Percentiles rank a stretch among this genome's conserved stretches.
phyloP scores from a whole-genome alignment of 2,797 vertebrate species.

The Ispidina lecontei region DNA sequence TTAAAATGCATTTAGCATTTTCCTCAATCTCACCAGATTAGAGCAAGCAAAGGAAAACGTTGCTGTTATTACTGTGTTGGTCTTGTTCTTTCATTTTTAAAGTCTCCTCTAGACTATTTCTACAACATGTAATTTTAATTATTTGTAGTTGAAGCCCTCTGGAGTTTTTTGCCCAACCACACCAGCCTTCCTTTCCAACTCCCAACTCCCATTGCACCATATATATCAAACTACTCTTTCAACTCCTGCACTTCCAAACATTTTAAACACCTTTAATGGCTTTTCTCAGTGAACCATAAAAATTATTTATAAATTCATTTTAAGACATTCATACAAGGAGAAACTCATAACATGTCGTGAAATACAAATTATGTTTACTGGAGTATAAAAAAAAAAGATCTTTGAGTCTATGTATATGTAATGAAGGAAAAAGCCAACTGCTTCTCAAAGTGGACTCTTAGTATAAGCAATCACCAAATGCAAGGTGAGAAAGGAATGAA shows the following conservation, averaged over 20 bases:
- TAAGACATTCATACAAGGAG: conserved; percentile 68
- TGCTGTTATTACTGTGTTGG: background rate
- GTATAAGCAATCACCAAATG: conserved; percentile 36
- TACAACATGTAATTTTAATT: background rate
- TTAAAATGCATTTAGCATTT: background rate
- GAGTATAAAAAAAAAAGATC: conserved; percentile 70
- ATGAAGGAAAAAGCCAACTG: conserved; percentile 69
- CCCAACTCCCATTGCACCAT: conserved; percentile 47
- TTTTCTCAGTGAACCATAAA: conserved; percentile 77
- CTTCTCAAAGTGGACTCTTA: conserved; percentile 50
- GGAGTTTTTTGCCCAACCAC: conserved; percentile 48
- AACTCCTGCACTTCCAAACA: conserved; percentile 70
- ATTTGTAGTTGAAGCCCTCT: conserved; percentile 23
- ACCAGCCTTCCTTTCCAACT: conserved; percentile 45
- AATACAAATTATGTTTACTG: conserved; percentile 75
- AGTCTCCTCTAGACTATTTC: background rate
- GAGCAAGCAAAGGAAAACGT: background rate
- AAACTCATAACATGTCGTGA: conserved; percentile 65
- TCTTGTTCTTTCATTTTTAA: background rate
- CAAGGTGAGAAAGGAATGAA: conserved; percentile 58
- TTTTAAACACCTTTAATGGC: conserved; percentile 78
- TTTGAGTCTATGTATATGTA: conserved; percentile 65
- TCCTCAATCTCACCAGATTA: background rate
- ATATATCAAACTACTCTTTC: conserved; percentile 72
- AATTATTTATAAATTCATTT: conserved; percentile 78